Percentiles rank a stretch among this genome's conserved stretches.
phyloP scores from a whole-genome alignment of 2,797 vertebrate species.

The Mormyrus hasselquistii region DNA sequence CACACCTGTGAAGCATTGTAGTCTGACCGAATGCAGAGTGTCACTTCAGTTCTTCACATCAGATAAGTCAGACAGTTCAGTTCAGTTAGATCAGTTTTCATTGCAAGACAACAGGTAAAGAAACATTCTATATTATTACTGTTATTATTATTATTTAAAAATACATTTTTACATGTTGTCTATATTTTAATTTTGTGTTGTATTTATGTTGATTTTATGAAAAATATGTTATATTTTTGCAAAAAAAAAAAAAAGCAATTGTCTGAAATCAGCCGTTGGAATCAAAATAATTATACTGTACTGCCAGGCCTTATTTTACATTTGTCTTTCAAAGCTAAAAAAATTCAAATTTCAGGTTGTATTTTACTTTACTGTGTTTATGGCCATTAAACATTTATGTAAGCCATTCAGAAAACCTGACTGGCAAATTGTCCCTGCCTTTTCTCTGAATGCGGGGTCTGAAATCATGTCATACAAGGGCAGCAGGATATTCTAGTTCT shows the following conservation, averaged over 20 bases:
- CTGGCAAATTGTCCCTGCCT: not conserved
- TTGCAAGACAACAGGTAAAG: conserved; percentile 11
- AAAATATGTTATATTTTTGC: not conserved
- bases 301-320: not conserved
- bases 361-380: not conserved
- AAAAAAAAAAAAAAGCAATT: not conserved
- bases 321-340: not conserved
- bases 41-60: not conserved
- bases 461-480: not conserved
- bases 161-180: not conserved
- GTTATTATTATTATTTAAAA: not conserved
- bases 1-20: not conserved
- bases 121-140: not conserved
- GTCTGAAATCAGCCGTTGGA: not conserved
- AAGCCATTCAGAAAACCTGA: not conserved
- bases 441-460: not conserved
- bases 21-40: not conserved
- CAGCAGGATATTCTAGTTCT: not conserved
- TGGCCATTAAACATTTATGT: not conserved
- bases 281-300: not conserved
- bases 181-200: not conserved
- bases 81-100: not conserved
- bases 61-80: not conserved
- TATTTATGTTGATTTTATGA: not conserved
- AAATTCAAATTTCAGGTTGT: not conserved